phyloP scores from a whole-genome alignment of 2,888 invertebrate species.

The Neoaliturus tenellus region DNA sequence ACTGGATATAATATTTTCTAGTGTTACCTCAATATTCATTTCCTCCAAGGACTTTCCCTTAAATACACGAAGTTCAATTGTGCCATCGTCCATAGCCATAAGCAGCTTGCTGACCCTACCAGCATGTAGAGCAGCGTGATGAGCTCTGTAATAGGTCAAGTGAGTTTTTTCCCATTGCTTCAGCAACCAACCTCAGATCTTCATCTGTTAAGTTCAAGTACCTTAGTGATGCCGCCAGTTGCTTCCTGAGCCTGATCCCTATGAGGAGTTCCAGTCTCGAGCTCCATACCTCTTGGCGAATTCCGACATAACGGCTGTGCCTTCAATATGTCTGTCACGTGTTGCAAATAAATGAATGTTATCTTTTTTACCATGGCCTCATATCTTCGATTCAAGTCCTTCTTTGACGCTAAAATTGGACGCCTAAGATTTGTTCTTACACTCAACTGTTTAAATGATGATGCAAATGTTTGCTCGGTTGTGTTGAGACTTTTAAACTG shows the following conservation, averaged over 20 bases:
- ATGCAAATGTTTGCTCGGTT: constrained; percentile 41
- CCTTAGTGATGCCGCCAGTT: neutral
- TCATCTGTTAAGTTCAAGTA: constrained; percentile 46
- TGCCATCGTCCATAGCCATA: constrained; percentile 9
- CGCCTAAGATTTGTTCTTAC: constrained; percentile 45
- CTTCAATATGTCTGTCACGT: neutral
- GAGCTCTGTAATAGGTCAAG: constrained; percentile 15
- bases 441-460: constrained; percentile 32
- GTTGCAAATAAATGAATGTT: neutral
- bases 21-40: neutral
- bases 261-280: neutral
- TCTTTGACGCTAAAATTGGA: neutral
- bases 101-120: constrained; percentile 48
- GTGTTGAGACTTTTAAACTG: constrained; percentile 31
- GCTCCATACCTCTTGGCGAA: neutral
- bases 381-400: too few species aligned
- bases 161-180: constrained; percentile 48
- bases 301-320: neutral
- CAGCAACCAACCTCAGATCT: constrained; percentile 39
- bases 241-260: neutral
- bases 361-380: neutral
- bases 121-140: constrained; percentile 42
- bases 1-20: neutral
- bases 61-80: neutral
- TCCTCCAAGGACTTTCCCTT: neutral